Conservation (phyloP, 1,140 invertebrate species). For the Solen grandis region DNA sequence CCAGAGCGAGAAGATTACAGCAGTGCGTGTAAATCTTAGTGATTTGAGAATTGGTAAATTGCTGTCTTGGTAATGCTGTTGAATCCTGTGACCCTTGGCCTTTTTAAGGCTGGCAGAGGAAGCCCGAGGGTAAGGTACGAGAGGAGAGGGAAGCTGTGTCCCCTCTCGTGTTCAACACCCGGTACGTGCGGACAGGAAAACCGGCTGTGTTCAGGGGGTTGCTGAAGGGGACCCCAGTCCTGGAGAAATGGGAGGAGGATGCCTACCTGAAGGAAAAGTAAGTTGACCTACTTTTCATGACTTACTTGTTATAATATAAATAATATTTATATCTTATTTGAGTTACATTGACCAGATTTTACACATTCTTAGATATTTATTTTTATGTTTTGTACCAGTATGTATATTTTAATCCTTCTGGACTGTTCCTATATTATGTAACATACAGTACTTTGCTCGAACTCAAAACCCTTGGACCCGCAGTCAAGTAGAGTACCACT, state of each 20-base stretch:
- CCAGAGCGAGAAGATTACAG: too few species aligned
- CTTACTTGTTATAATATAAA: not conserved
- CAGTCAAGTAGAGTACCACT: too few species aligned
- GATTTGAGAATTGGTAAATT: too few species aligned
- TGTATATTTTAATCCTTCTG: too few species aligned
- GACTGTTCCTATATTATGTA: too few species aligned
- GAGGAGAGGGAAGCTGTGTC: conserved; percentile 33
- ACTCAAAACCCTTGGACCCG: too few species aligned
- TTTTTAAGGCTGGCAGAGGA: conserved; percentile 64
- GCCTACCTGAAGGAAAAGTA: conserved; percentile 74
- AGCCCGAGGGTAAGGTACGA: conserved; percentile 59
- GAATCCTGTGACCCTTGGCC: too few species aligned
- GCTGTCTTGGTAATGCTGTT: too few species aligned
- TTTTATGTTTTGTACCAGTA: too few species aligned
- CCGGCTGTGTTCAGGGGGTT: conserved; percentile 72
- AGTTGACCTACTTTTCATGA: conserved; percentile 1
- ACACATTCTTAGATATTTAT: not conserved
- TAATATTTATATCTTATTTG: not conserved
- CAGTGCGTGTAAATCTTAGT: too few species aligned
- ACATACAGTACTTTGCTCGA: too few species aligned
- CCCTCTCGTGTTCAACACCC: conserved; percentile 66
- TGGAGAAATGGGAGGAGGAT: conserved; percentile 69
- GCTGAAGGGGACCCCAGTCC: conserved; percentile 61
- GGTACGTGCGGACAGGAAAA: conserved; percentile 65
- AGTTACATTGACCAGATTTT: not conserved